Evolutionary conservation across 2,113 vertebrate genomes (phyloP), one percentile per base, ranked within the genome.

Genomic region (Nipponia nippon): DNA sequence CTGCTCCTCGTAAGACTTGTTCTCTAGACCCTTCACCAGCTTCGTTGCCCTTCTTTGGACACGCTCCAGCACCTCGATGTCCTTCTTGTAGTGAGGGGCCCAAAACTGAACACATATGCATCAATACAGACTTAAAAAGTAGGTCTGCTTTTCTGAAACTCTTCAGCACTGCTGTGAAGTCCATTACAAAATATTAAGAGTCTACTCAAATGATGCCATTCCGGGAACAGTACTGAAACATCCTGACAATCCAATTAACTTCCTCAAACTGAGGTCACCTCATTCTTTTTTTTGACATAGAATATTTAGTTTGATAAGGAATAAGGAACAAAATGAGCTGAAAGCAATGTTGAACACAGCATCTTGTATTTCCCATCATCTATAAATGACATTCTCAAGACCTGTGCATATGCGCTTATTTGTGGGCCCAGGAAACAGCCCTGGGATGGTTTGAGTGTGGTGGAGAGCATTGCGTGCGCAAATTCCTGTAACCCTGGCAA

Each of bases 401-500:
- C 26, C 13, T 40, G 17, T 32, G 36, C 46, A 29, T 18, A 29
- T n/a, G 40, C 23, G 21, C 17, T 83, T 88, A n/a, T 25, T 91
- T 70, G 34, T 38, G 50, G 46, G 36, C 16, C 4, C 40, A 79
- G 22, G 32, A 83, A 58, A 71, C 27, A 70, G 36, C 20, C 20
- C 40, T 63, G 32, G 67, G 47, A 34, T 58, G 32, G 67, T 66
- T 58, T 17, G 26, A 77, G 25, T 62, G 55, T 70, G 44, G 42
- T 88, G 38, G 75, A 85, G 47, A 69, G 84, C 55, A 83, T 18
- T 69, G 27, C 16, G 22, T 21, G 63, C 83, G 20, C 46, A 83
- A 90, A 94, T 72, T 79, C 71, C 21, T 32, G 50, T 90, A 96
- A 95, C 85, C 77, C 50, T 77, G 82, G 63, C 50, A 94, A 95